A percentile compares a stretch with the other conserved stretches of the same genome.
These are phyloP conservation scores for Criorhina ranunculi DNA, from an alignment of 2,888 invertebrate species.

Conservation along the genomic window DNA sequence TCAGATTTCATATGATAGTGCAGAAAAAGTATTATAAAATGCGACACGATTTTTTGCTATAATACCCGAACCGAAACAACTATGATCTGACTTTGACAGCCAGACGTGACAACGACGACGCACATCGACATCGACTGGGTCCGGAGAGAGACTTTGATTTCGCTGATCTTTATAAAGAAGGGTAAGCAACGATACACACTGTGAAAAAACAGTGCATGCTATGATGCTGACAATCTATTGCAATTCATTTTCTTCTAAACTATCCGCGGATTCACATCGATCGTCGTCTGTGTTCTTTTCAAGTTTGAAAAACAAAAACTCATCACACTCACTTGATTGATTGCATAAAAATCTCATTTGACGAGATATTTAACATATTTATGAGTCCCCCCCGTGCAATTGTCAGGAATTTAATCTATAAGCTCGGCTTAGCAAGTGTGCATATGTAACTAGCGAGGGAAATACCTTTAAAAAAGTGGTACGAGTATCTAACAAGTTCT, in stretches of 20 bases:
- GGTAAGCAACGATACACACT: background rate
- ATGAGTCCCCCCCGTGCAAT: conserved; percentile 68
- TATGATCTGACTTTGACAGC: conserved; percentile 72
- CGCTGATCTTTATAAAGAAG: conserved; percentile 20
- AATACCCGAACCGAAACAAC: conserved; percentile 53
- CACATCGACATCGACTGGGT: conserved; percentile 24
- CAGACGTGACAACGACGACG: conserved; percentile 65
- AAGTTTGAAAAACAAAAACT: conserved; percentile 29
- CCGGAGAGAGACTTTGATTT: conserved; percentile 22
- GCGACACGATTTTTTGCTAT: conserved; percentile 59
- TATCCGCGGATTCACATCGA: conserved; percentile 26
- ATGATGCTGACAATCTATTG: conserved; percentile 39
- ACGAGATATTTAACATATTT: conserved; percentile 78
- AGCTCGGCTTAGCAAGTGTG: conserved; percentile 45
- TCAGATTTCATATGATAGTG: conserved; percentile 58
- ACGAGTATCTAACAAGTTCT: conserved; percentile 63
- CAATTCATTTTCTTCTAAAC: conserved; percentile 56
- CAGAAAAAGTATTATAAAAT: conserved; percentile 22
- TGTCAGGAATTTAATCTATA: conserved; percentile 52
- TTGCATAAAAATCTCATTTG: conserved; percentile 78
- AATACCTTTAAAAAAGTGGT: no score
- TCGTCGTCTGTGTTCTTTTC: conserved; percentile 37
- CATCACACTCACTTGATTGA: conserved; percentile 73
- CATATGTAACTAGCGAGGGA: conserved; percentile 36
- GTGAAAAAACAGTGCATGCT: background rate